Evolutionary conservation across 2,888 invertebrate species (phyloP).

Genomic region (Ochropacha duplaris): DNA sequence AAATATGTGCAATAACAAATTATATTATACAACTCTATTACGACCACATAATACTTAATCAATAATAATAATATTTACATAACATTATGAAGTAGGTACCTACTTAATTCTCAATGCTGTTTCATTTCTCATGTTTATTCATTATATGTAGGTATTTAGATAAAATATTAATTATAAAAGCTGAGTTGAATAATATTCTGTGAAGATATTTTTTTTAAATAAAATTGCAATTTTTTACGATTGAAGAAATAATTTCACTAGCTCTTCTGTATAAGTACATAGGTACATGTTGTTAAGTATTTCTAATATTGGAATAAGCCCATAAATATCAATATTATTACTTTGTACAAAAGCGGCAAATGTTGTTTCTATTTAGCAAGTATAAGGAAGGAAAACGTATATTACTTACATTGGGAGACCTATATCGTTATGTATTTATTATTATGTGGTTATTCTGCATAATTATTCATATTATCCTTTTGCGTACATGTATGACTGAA

Average conservation of each 20-base stretch:
- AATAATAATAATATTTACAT: too few relatives aligned
- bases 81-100: background rate
- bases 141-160: background rate
- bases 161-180: background rate
- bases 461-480: slow-evolving; percentile 1
- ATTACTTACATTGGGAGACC: background rate
- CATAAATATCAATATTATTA: background rate
- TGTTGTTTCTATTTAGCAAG: background rate
- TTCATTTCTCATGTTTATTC: background rate
- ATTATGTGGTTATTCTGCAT: background rate
- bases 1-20: background rate
- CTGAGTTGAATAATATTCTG: too few relatives aligned
- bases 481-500: background rate
- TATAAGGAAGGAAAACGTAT: slow-evolving; percentile 1
- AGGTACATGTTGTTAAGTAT: too few relatives aligned
- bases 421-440: background rate
- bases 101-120: too few relatives aligned
- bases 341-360: background rate
- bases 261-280: too few relatives aligned
- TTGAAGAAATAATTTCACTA: too few relatives aligned
- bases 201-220: too few relatives aligned
- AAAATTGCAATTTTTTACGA: too few relatives aligned
- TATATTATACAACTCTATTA: background rate
- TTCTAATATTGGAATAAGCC: background rate
- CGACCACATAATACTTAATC: background rate